A percentile compares a stretch with the other conserved stretches of the same genome.
phyloP scores from a whole-genome alignment of 2,113 vertebrate species.

The Onychostoma macrolepis region DNA sequence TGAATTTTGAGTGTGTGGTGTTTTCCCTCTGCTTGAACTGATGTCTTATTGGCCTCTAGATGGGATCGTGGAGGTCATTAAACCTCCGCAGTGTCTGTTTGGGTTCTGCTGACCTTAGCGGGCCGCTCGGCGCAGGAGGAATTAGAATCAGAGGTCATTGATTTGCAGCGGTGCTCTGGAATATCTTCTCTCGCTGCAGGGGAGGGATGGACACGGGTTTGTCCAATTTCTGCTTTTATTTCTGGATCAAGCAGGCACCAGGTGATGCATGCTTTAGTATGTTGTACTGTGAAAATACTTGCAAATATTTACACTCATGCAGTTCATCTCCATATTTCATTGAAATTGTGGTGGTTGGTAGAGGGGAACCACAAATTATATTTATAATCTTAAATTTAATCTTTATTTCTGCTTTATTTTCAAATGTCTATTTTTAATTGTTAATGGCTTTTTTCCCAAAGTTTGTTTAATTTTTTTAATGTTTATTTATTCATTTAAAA shows the following conservation, averaged over 20 bases:
- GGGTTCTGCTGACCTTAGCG: slow-evolving; percentile 37
- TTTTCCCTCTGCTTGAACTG: not conserved
- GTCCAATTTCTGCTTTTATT: not conserved
- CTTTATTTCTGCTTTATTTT: not conserved
- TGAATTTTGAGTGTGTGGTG: not conserved
- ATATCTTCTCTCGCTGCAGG: slow-evolving; percentile 1
- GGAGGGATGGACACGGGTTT: not conserved
- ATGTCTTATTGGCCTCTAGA: slow-evolving; percentile 5
- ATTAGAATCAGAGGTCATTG: slow-evolving; percentile 11
- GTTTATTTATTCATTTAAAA: no score
- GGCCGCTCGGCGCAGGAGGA: not conserved
- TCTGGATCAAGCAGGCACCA: not conserved
- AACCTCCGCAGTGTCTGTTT: slow-evolving; percentile 3
- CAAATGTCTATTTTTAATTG: no score
- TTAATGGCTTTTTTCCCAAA: no score
- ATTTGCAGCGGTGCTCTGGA: slow-evolving; percentile 6
- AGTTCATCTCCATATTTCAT: not conserved
- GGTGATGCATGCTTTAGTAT: not conserved
- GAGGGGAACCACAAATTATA: not conserved
- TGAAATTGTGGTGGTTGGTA: not conserved
- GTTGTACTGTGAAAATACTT: not conserved
- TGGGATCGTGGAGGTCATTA: slow-evolving; percentile 9
- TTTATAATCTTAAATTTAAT: not conserved
- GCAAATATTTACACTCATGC: not conserved
- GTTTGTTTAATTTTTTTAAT: no score